These are phyloP conservation scores for Hetaerina titia DNA, from an alignment of 2,888 invertebrate genomes.

Conservation along the genomic window DNA sequence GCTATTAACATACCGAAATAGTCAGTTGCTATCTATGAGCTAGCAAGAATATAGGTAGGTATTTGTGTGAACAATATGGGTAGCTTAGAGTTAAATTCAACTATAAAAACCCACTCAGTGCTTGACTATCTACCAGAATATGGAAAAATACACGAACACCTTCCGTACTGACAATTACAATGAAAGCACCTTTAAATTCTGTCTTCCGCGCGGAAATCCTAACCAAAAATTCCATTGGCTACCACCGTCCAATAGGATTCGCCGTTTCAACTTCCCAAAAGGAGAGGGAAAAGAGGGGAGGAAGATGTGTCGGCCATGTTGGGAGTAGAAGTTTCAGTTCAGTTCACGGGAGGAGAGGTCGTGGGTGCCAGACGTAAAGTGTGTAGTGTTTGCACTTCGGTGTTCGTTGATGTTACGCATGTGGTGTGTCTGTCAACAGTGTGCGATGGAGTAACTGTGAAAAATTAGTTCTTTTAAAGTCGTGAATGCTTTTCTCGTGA, in stretches of 20 bases:
- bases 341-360: constrained; percentile 41
- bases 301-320: constrained; percentile 53
- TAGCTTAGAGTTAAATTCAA: too few species aligned
- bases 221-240: not conserved
- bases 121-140: too few species aligned
- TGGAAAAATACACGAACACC: too few species aligned
- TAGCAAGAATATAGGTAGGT: too few species aligned
- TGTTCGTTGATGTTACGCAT: constrained; percentile 46
- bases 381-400: constrained; percentile 9
- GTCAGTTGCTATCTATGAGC: too few species aligned
- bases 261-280: not conserved
- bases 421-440: constrained; percentile 28
- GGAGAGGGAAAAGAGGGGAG: not conserved
- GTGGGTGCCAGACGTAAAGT: not conserved
- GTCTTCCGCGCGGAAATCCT: not conserved
- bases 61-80: too few species aligned
- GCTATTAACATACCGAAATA: too few species aligned
- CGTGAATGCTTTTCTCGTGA: not conserved
- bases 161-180: too few species aligned
- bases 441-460: constrained; percentile 8
- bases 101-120: too few species aligned
- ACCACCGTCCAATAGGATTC: not conserved
- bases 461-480: not conserved
- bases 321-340: constrained; percentile 43
- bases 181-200: not conserved